These are phyloP conservation scores for Heterocephalus glaber DNA, from an alignment of 2,113 vertebrate species.

Conservation along the genomic window DNA sequence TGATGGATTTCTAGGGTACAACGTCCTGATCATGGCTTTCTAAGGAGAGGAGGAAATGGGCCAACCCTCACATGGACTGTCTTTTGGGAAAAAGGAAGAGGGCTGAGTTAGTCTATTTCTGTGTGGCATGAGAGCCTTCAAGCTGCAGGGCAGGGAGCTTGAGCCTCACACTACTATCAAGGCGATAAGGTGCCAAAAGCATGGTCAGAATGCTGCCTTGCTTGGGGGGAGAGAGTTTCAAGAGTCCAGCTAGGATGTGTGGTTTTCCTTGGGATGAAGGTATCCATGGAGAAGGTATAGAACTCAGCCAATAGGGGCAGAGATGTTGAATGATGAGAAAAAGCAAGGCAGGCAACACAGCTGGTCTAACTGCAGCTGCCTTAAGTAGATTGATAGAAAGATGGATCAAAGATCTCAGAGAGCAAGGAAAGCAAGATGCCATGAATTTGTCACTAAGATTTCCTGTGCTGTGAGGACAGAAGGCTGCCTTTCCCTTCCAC, in stretches of 20 bases:
- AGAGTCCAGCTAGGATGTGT: neutral
- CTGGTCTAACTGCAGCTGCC: neutral
- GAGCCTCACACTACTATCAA: neutral
- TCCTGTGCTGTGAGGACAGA: neutral
- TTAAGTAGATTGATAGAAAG: neutral
- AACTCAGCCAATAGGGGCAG: neutral
- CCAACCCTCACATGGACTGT: neutral
- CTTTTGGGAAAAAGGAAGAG: neutral
- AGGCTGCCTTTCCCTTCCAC: neutral
- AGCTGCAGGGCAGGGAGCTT: neutral
- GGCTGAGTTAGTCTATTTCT: neutral
- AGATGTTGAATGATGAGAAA: neutral
- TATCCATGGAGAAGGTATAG: neutral
- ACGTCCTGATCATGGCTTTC: neutral
- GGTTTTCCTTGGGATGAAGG: neutral
- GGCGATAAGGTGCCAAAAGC: neutral
- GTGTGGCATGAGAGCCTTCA: neutral
- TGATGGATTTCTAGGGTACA: neutral
- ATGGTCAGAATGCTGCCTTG: neutral
- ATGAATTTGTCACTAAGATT: neutral
- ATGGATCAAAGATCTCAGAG: neutral
- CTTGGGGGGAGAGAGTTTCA: neutral
- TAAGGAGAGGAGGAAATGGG: slow-evolving; percentile 10
- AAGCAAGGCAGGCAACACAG: neutral
- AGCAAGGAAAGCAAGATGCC: neutral